phyloP scores from a whole-genome alignment of 2,113 vertebrate genomes.

The Amphiprion percula region DNA sequence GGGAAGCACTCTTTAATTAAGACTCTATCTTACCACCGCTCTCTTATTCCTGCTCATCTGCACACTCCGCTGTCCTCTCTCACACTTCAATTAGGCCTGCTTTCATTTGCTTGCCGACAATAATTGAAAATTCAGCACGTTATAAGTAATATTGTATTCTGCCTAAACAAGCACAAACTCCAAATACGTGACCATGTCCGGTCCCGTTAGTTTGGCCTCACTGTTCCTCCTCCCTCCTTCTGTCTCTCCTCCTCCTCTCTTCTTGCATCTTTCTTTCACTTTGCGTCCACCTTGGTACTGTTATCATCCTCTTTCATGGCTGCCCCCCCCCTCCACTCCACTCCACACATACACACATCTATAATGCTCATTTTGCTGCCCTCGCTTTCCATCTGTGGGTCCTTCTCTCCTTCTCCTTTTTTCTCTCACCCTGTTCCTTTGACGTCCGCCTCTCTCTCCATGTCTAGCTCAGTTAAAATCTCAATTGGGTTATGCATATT shows the following conservation, averaged over 20 bases:
- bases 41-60: constrained; percentile 44
- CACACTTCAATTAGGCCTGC: constrained; percentile 50
- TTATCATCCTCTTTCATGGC: constrained; percentile 70
- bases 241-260: constrained; percentile 40
- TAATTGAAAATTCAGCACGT: constrained; percentile 74
- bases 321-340: constrained; percentile 35
- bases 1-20: constrained; percentile 75
- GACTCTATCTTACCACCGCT: constrained; percentile 57
- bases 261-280: constrained; percentile 40
- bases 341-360: constrained; percentile 30
- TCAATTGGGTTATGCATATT: constrained; percentile 68
- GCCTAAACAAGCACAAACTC: constrained; percentile 63
- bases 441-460: constrained; percentile 48
- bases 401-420: constrained; percentile 42
- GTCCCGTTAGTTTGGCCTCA: constrained; percentile 34
- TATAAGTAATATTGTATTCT: constrained; percentile 71
- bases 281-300: constrained; percentile 51
- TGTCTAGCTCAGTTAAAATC: constrained; percentile 73
- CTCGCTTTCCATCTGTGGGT: constrained; percentile 37
- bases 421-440: constrained; percentile 56
- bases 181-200: constrained; percentile 61
- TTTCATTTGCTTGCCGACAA: constrained; percentile 57
- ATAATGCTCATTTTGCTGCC: constrained; percentile 54
- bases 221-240: constrained; percentile 37
- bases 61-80: constrained; percentile 29